A percentile compares a stretch with the other conserved stretches of the same genome.
These are phyloP conservation scores for Sarcophilus harrisii DNA, from an alignment of 2,797 vertebrate genomes.

Conservation along the genomic window DNA sequence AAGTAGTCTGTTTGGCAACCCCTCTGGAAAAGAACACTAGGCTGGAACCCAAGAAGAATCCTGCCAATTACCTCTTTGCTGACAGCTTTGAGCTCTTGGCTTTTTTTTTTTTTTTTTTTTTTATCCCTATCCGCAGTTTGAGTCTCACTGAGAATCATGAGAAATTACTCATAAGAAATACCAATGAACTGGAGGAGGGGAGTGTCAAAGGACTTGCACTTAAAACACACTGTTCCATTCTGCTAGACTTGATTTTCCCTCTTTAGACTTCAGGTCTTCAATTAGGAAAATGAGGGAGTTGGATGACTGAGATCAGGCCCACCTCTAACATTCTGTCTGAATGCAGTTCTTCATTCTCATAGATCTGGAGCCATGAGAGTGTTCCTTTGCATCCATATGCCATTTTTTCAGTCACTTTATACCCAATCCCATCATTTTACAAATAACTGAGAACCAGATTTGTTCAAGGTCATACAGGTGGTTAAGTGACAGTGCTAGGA, in stretches of 20 bases:
- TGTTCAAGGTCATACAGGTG: neutral
- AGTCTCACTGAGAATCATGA: neutral
- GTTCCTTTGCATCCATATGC: neutral
- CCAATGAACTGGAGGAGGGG: neutral
- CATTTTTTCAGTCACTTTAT: neutral
- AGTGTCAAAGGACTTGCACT: neutral
- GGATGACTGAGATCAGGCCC: neutral
- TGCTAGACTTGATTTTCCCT: neutral
- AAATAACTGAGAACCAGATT: neutral
- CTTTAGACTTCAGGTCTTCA: neutral
- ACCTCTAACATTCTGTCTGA: neutral
- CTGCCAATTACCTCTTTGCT: neutral
- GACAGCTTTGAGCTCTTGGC: neutral
- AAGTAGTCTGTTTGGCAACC: too few species aligned
- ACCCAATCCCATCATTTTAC: neutral
- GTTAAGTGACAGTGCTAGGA: neutral
- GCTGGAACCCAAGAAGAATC: neutral
- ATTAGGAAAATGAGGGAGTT: neutral
- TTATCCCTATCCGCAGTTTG: neutral
- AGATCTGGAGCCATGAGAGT: neutral
- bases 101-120: neutral
- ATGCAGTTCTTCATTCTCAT: neutral
- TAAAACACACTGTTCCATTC: neutral
- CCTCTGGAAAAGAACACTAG: neutral
- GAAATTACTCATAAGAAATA: neutral